Base-by-base conservation (phyloP, 1,140 invertebrate genomes). In the Pantala flavescens region DNA sequence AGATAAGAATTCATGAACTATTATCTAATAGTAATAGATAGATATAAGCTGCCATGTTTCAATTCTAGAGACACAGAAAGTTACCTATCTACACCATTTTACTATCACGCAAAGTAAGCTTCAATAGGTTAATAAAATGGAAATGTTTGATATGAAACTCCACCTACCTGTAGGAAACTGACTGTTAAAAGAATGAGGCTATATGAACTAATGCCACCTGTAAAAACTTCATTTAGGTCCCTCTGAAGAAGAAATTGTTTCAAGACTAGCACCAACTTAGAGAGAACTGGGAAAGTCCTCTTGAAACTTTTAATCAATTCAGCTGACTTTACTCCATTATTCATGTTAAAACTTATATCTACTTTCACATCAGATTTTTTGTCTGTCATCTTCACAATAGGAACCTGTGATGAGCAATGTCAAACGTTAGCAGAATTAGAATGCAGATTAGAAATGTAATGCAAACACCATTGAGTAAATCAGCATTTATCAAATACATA, bases 311-410 rank as follows among this genome's bases (percentile, higher is more conserved):
- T 96, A 75, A 99, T 98, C 71, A 98, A 88, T 83, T 96, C 92
- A 2, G 95, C 97, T 80, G 95, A 97, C 85, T 94, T 94, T 19
- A 97, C 91, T 55, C 95, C 95, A 83, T 94, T 97, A 80, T 89
- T 93, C 93, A 97, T 97, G 83, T 98, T 98, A 85, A 98, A 98
- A 80, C 96, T 98, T 81, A 99, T 98, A 85, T 99, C 97, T 78
- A 98, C 94, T 82, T 90, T 91, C 72, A 98, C 92, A 77, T 97
- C 94, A 49, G 95, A 97, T 81, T 91, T 89, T 77, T 90, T 90
- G 84, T 99, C 97, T n/a, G 93, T 97, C 80, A 98, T 86, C 86
- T 99, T 99, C 42, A 99, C 92, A 79, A 99, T 98, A 78, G 97
- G 97, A 78, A 98, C 88, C 88, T 89, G 78, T 7, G 79, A 82